Evolutionary conservation across 2,888 invertebrate species (phyloP).

Genomic region (Proisotoma minuta): DNA sequence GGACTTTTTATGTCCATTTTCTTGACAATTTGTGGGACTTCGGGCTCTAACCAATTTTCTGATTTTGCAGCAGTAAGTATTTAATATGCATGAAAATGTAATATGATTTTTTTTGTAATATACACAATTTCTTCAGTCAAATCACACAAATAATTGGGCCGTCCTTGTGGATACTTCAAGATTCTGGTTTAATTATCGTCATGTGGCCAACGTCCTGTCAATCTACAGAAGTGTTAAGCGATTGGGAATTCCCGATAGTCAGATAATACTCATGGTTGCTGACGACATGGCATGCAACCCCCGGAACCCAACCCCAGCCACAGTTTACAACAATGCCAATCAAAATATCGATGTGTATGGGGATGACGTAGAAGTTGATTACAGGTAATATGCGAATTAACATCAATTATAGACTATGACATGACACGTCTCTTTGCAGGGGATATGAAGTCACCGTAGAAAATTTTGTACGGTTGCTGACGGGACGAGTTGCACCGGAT

Average conservation of each 20-base stretch:
- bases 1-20: too few relatives aligned
- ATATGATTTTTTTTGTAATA: not conserved
- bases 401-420: not conserved
- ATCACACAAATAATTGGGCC: constrained; percentile 99
- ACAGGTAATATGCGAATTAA: constrained; percentile 64
- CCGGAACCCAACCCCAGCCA: constrained; percentile 92
- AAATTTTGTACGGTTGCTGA: constrained; percentile 92
- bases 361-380: constrained; percentile 98
- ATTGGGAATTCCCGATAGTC: constrained; percentile 88
- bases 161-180: constrained; percentile 96
- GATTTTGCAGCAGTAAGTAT: constrained; percentile 5
- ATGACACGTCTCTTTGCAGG: constrained; percentile 15
- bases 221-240: constrained; percentile 97
- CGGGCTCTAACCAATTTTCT: too few relatives aligned
- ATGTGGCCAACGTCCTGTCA: constrained; percentile 97
- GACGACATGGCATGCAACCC: constrained; percentile 99
- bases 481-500: constrained; percentile 84
- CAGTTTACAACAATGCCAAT: constrained; percentile 96
- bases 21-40: too few relatives aligned
- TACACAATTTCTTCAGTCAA: constrained; percentile 52
- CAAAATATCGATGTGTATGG: constrained; percentile 98
- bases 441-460: constrained; percentile 83
- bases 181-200: constrained; percentile 99
- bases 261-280: constrained; percentile 98
- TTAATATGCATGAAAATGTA: not conserved